Evolutionary conservation across 2,888 invertebrate genomes (phyloP).

Genomic region (Embidobia sp.): DNA sequence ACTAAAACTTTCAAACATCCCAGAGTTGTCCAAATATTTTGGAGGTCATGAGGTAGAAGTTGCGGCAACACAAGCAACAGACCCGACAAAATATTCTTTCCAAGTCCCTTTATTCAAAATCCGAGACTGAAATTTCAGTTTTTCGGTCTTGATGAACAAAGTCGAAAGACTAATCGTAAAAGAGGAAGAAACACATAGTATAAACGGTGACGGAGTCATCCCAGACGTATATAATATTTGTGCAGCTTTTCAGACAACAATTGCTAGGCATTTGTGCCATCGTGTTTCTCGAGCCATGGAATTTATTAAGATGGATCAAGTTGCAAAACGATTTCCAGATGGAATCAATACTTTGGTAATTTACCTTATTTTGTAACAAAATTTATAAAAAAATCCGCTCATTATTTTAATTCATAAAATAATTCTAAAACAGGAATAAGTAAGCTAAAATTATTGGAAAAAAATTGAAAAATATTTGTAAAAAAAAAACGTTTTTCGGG

Average conservation of each 20-base stretch:
- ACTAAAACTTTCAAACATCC: conserved; percentile 90
- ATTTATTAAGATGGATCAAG: conserved; percentile 83
- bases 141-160: conserved; percentile 90
- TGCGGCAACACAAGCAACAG: conserved; percentile 87
- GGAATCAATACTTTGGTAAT: conserved; percentile 81
- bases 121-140: conserved; percentile 95
- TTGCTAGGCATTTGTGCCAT: conserved; percentile 90
- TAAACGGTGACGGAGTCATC: conserved; percentile 87
- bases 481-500: too few species aligned
- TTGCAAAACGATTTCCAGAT: conserved; percentile 84
- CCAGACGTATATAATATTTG: conserved; percentile 91
- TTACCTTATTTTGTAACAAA: too few species aligned
- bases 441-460: neutral
- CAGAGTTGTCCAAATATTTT: conserved; percentile 87
- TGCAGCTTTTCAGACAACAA: conserved; percentile 90
- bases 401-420: too few species aligned
- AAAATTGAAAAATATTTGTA: too few species aligned
- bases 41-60: conserved; percentile 94
- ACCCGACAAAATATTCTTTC: conserved; percentile 86
- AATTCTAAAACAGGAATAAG: too few species aligned
- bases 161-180: conserved; percentile 83
- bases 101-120: conserved; percentile 85
- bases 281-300: conserved; percentile 92
- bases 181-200: conserved; percentile 84
- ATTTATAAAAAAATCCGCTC: too few species aligned